Percentiles rank a stretch among this genome's conserved stretches.
Evolutionary conservation across 2,797 vertebrate species (phyloP).

Genomic region (Mareca penelope): DNA sequence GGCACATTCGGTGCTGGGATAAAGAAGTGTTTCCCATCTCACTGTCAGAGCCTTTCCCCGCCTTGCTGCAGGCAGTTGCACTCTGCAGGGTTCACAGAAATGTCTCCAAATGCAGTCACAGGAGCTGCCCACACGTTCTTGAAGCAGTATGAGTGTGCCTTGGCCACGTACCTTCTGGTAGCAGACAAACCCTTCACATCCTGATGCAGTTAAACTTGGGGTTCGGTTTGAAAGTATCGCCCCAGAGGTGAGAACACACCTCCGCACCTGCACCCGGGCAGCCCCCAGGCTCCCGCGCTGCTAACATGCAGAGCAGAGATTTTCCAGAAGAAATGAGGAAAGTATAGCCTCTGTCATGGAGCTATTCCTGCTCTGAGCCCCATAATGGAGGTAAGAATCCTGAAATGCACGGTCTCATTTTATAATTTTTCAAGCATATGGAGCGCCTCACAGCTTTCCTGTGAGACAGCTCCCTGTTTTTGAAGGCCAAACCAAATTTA

Average conservation of each 20-base stretch:
- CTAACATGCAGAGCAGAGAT: fast-evolving
- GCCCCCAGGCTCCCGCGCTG: fast-evolving
- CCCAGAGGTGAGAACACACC: neutral
- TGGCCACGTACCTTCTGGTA: neutral
- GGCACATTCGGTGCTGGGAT: neutral
- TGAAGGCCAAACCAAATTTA: neutral
- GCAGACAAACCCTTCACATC: neutral
- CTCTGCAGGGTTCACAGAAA: neutral
- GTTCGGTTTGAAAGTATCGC: neutral
- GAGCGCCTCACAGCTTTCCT: neutral
- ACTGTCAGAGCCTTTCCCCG: neutral
- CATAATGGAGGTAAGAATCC: neutral
- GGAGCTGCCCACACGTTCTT: neutral
- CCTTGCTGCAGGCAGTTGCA: neutral
- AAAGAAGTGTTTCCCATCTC: neutral
- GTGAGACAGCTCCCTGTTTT: neutral
- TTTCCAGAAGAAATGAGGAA: neutral
- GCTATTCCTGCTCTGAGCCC: neutral
- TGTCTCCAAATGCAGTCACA: neutral
- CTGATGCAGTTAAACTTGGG: neutral
- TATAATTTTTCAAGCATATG: neutral
- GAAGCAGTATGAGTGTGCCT: neutral
- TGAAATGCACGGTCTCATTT: neutral
- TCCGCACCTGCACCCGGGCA: fast-evolving
- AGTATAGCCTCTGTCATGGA: neutral